Conservation (phyloP, 2,888 invertebrate genomes). For the Megaustenia siamemsis region DNA sequence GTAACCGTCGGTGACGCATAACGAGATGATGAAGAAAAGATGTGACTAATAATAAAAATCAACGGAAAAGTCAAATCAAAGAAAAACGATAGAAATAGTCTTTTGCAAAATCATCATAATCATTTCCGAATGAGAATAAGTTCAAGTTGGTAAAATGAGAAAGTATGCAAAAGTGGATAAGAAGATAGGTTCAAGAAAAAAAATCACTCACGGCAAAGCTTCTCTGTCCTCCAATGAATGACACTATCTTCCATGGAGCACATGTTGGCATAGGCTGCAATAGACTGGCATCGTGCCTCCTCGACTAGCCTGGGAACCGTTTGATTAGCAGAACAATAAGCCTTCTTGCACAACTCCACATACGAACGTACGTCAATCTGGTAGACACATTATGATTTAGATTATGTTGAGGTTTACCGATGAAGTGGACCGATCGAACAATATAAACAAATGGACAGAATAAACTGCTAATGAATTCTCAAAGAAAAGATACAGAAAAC, state of each 20-base stretch:
- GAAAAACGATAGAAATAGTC: no score
- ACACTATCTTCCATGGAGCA: constrained; percentile 43
- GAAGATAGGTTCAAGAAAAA: background rate
- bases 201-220: constrained; percentile 50
- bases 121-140: no score
- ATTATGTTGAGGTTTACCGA: background rate
- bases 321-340: constrained; percentile 32
- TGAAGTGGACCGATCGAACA: no score
- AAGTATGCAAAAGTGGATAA: background rate
- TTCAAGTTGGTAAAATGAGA: no score
- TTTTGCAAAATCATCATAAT: no score
- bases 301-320: background rate
- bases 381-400: background rate
- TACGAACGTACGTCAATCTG: constrained; percentile 45
- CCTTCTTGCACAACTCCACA: constrained; percentile 38
- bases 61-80: no score
- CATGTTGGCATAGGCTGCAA: constrained; percentile 36
- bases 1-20: no score
- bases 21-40: no score
- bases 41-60: no score
- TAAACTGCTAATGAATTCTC: no score
- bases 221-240: constrained; percentile 44
- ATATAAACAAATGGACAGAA: no score
- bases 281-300: constrained; percentile 45
- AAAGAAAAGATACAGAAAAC: no score